Percentiles rank a stretch among this genome's conserved stretches.
Evolutionary conservation across 2,888 invertebrate genomes (phyloP).

Genomic region (Elegia similella): DNA sequence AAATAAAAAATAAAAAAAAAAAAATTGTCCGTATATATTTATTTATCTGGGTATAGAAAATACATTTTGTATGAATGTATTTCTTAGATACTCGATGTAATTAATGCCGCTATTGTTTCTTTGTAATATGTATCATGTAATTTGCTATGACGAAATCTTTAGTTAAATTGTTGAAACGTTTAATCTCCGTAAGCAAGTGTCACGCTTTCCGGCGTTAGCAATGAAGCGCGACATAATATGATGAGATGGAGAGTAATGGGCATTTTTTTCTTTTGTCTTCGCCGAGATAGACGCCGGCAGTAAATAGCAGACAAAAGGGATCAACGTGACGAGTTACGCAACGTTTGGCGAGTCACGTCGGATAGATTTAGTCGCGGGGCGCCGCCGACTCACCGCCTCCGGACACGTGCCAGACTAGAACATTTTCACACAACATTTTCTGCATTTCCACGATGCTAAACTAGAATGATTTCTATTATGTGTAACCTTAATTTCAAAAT

Average conservation of each 20-base stretch:
- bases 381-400: slow-evolving; percentile 22
- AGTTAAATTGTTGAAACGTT: too few relatives aligned
- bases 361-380: slow-evolving; percentile 48
- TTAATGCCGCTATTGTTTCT: too few relatives aligned
- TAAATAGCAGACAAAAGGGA: slow-evolving; percentile 28
- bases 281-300: slow-evolving; percentile 1
- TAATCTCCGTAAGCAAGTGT: not conserved
- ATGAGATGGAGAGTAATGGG: not conserved
- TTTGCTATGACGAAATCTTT: too few relatives aligned
- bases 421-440: slow-evolving; percentile 20
- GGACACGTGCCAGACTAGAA: slow-evolving; percentile 29
- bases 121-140: too few relatives aligned
- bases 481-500: not conserved
- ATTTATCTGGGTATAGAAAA: too few relatives aligned
- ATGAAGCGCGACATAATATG: not conserved
- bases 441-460: not conserved
- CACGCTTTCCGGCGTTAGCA: not conserved
- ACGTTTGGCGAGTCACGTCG: slow-evolving; percentile 40
- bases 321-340: slow-evolving; percentile 53
- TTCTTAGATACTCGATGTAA: too few relatives aligned
- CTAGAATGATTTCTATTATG: not conserved
- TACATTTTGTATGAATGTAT: too few relatives aligned
- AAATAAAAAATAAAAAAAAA: too few relatives aligned
- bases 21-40: too few relatives aligned
- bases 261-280: not conserved